phyloP scores from a whole-genome alignment of 2,797 vertebrate species.

The Eurystomus glaucurus region DNA sequence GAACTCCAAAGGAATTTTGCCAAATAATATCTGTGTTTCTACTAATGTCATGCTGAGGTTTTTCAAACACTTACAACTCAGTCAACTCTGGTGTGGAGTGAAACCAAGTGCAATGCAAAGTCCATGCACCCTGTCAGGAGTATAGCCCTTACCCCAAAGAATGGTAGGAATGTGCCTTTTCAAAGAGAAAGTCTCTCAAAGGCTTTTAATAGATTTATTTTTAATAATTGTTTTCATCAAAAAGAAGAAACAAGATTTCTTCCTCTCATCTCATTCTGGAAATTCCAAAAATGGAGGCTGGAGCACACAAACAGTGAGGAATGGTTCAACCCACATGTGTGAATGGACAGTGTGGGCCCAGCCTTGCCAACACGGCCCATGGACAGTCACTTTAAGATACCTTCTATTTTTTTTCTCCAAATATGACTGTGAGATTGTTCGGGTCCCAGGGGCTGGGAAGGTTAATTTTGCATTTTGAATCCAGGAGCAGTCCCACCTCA shows the following conservation, averaged over 20 bases:
- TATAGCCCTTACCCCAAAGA: neutral
- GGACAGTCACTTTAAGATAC: neutral
- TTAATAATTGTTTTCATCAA: neutral
- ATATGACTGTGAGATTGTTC: neutral
- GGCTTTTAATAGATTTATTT: neutral
- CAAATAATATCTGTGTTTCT: neutral
- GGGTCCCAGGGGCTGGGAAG: neutral
- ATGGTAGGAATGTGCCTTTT: accelerated
- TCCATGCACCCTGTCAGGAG: accelerated
- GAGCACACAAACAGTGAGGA: neutral
- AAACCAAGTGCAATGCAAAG: neutral
- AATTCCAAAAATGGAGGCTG: neutral
- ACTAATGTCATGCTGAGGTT: neutral
- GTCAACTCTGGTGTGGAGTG: neutral
- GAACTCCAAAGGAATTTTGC: neutral
- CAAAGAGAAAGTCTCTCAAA: neutral
- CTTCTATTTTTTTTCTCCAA: neutral
- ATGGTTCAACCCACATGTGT: accelerated
- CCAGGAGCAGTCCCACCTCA: neutral
- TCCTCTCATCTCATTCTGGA: neutral
- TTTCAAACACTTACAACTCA: neutral
- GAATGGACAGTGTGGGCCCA: accelerated
- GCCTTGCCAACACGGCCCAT: accelerated
- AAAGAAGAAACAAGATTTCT: neutral
- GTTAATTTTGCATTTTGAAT: neutral